Evolutionary conservation across 2,797 vertebrate genomes (phyloP), one percentile per base, ranked within the genome.

Genomic region (Rhabdophis nuchalis): DNA sequence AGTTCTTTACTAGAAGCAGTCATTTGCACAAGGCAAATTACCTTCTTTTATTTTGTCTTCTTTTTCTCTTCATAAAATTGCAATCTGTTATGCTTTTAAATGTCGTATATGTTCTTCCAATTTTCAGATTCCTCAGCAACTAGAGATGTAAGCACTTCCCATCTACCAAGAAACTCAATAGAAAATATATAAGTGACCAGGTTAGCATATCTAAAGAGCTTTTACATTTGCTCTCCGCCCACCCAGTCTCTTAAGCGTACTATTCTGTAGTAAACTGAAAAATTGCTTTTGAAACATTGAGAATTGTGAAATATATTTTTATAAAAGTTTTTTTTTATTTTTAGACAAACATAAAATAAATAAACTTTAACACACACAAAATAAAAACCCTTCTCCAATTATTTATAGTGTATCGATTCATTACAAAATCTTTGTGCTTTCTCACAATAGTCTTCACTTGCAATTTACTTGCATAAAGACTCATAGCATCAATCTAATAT

Each of bases 141-240:
- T 90, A 68, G 16, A 32, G 36, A 32, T 89, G 90, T 92, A 58
- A 89, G 87, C 68, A 91, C 53, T 77, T 94, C 58, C 10, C 41
- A 29, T 29, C 29, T 46, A 77, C 7, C 27, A 50, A 85, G 54
- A 85, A 23, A 20, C 54, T 91, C 46, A 91, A 41, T 32, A 41
- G 50, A 1, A 7, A 87, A 36, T 87, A 32, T 36, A 9, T 27
- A 36, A 68, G 23, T 53, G 4, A 64, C 85, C 90, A 64, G 20
- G 46, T 52, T 20, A 6, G 12, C 46, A 61, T 16, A n/a, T 61
- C n/a, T 86, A 64, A 53, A 4, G 12, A 86, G 29, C 1, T 52
- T 91, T 86, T 85, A 90, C 4, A 0, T 46, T 20, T 64, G 16
- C 27, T 50, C 46, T 6, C 46, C 46, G 5, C 46, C 5, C 46